These are phyloP conservation scores for Synanthedon tipuliformis DNA, from an alignment of 2,888 invertebrate genomes.

Conservation along the genomic window DNA sequence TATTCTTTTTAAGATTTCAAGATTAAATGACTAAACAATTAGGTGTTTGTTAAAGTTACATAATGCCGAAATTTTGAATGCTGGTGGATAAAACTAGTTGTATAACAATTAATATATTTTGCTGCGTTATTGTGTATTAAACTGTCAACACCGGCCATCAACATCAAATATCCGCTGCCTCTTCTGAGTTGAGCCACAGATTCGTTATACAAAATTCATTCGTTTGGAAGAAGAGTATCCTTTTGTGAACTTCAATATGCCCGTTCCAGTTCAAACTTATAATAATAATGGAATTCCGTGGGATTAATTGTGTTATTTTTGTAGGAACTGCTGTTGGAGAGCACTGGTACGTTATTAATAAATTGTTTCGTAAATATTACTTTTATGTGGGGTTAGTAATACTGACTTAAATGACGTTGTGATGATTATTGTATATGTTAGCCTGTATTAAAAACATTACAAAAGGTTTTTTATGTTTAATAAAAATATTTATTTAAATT, in stretches of 20 bases:
- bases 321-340: constrained; percentile 29
- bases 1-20: no score
- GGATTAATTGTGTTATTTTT: constrained; percentile 59
- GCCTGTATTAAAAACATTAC: no score
- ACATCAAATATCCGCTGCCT: constrained; percentile 6
- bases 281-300: constrained; percentile 44
- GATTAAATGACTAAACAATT: no score
- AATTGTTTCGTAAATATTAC: constrained; percentile 38
- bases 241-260: constrained; percentile 40
- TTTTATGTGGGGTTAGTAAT: constrained; percentile 13
- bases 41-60: no score
- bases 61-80: no score
- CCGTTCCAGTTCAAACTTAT: constrained; percentile 37
- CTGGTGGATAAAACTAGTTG: no score
- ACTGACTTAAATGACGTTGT: constrained; percentile 9
- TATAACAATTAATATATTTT: no score
- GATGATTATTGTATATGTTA: not conserved
- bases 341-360: constrained; percentile 35
- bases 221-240: constrained; percentile 39
- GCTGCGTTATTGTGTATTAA: no score
- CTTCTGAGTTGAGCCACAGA: constrained; percentile 15
- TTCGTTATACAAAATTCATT: constrained; percentile 32
- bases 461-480: no score
- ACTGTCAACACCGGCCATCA: not conserved
- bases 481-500: no score